A percentile compares a stretch with the other conserved stretches of the same genome.
Conservation (phyloP, 2,797 vertebrate genomes). For the Chrysocyon brachyurus region DNA sequence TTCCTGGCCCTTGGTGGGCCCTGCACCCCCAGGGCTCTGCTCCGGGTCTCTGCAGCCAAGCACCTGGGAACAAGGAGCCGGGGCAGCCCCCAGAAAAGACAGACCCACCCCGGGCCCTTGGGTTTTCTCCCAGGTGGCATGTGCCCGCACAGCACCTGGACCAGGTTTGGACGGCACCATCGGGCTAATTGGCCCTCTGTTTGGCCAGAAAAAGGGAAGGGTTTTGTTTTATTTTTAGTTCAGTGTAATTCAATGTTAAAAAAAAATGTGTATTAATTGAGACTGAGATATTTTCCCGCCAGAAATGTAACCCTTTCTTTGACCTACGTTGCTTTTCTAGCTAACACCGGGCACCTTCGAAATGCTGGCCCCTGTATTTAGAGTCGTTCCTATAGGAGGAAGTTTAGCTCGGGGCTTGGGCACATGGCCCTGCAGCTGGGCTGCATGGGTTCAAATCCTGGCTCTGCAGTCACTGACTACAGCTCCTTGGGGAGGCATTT, state of each 20-base stretch:
- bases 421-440: not conserved
- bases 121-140: not conserved
- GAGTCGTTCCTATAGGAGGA: accelerated
- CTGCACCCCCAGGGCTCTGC: not conserved
- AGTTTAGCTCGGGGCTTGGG: no score
- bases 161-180: not conserved
- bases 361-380: not conserved
- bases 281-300: not conserved
- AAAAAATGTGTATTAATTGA: not conserved
- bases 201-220: not conserved
- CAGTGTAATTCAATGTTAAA: not conserved
- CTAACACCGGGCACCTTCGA: not conserved
- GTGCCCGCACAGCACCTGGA: accelerated
- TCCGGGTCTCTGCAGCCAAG: not conserved
- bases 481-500: not conserved
- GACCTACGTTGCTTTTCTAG: not conserved
- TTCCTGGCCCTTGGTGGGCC: not conserved
- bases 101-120: not conserved
- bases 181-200: not conserved
- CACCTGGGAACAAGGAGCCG: accelerated
- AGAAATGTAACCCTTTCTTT: not conserved
- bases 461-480: no score
- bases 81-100: not conserved
- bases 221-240: not conserved
- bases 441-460: not conserved